Evolutionary conservation across 1,140 invertebrate species (phyloP).

Genomic region (Heterodera carotae): DNA sequence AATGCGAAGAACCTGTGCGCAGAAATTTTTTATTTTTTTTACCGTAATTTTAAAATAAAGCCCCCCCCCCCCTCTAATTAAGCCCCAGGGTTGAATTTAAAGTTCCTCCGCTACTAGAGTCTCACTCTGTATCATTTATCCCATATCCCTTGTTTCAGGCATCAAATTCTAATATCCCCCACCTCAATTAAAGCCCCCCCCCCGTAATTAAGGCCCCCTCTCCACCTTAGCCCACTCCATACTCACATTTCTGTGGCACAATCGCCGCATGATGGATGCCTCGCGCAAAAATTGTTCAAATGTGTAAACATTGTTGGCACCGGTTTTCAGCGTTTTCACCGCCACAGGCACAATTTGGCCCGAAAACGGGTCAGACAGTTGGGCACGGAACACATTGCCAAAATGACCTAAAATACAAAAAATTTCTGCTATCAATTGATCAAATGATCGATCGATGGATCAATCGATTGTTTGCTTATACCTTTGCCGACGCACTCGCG

Average conservation of each 20-base stretch:
- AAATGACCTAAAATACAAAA: conserved; percentile 33
- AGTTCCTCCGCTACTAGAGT: no score
- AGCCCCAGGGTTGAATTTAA: no score
- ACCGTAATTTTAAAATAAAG: no score
- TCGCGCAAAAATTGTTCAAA: conserved; percentile 61
- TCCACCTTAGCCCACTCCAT: background rate
- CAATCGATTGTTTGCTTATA: background rate
- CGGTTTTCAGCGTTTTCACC: conserved; percentile 36
- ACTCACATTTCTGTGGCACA: conserved; percentile 60
- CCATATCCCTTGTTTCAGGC: no score
- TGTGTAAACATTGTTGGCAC: conserved; percentile 2
- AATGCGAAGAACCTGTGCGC: conserved; percentile 47
- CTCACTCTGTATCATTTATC: no score
- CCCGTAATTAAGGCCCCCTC: no score
- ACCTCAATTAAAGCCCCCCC: no score
- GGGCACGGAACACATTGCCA: conserved; percentile 38
- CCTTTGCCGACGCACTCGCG: conserved; percentile 36
- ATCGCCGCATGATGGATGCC: conserved; percentile 59
- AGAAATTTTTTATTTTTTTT: no score
- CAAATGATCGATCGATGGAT: background rate
- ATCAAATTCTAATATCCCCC: background rate
- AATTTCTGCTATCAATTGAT: background rate
- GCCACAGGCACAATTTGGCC: conserved; percentile 34
- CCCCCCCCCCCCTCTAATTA: no score
- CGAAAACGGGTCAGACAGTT: conserved; percentile 34